phyloP scores from a whole-genome alignment of 2,888 invertebrate genomes.

The Oxycera nigricornis region DNA sequence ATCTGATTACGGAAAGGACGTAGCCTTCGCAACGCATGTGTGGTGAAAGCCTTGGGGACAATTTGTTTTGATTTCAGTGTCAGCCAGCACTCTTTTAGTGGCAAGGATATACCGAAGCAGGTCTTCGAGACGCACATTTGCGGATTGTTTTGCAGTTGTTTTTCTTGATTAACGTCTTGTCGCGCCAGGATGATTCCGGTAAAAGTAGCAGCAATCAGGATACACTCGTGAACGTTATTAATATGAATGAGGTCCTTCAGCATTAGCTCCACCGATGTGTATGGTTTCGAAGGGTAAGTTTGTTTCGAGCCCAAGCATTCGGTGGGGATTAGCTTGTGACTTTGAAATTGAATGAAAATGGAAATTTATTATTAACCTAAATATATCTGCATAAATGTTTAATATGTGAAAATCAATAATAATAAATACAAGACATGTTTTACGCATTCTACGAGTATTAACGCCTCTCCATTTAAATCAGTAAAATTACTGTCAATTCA shows the following conservation, averaged over 20 bases:
- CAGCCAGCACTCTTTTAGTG: not conserved
- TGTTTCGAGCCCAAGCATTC: not conserved
- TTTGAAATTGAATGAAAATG: no score
- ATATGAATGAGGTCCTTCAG: not conserved
- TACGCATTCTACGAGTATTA: no score
- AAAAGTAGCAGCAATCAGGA: no score
- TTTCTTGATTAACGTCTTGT: not conserved
- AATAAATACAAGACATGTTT: no score
- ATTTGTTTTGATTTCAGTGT: conserved; percentile 12
- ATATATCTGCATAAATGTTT: no score
- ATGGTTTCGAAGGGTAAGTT: not conserved
- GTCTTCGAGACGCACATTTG: not conserved
- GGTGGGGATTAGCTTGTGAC: not conserved
- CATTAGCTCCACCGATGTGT: not conserved
- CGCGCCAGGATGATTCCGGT: no score
- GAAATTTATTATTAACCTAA: no score
- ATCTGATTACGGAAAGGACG: not conserved
- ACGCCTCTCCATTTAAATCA: no score
- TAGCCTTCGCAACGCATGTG: not conserved
- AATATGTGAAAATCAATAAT: no score
- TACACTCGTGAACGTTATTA: not conserved
- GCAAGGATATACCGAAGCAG: not conserved
- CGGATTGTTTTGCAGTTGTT: not conserved
- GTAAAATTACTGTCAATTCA: no score
- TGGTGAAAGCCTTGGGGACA: conserved; percentile 13